A percentile compares a stretch with the other conserved stretches of the same genome.
These are phyloP conservation scores for Corapipo altera DNA, from an alignment of 2,113 vertebrate species.

Conservation along the genomic window DNA sequence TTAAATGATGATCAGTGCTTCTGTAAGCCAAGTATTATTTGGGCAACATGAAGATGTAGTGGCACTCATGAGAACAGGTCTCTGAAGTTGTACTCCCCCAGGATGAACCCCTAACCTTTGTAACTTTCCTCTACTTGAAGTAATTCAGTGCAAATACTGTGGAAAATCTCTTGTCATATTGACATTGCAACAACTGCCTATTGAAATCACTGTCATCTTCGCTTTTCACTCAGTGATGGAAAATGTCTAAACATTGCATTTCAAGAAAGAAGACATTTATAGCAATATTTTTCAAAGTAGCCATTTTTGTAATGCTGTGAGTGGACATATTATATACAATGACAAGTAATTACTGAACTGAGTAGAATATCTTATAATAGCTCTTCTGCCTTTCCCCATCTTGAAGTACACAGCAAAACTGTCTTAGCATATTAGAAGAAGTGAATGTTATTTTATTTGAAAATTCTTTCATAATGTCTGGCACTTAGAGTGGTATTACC, in stretches of 20 bases:
- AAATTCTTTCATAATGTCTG: neutral
- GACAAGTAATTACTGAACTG: constrained; percentile 14
- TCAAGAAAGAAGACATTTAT: neutral
- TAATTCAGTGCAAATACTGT: neutral
- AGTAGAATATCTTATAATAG: neutral
- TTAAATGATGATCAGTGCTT: neutral
- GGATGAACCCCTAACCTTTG: neutral
- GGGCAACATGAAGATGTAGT: neutral
- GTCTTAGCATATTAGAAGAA: constrained; percentile 12
- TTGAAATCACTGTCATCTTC: neutral
- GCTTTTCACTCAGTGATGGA: neutral
- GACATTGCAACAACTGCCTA: neutral
- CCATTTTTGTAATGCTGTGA: neutral
- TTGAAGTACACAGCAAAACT: constrained; percentile 6
- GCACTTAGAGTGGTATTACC: constrained; percentile 15
- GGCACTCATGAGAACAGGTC: neutral
- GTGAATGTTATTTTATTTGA: constrained; percentile 11
- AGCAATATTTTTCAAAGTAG: neutral
- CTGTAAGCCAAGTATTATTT: neutral
- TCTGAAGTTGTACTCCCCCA: neutral
- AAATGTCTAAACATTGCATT: neutral
- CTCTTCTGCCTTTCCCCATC: neutral
- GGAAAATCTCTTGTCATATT: neutral
- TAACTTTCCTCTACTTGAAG: neutral
- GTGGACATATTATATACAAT: neutral